Percentiles rank a stretch among this genome's conserved stretches.
phyloP scores from a whole-genome alignment of 2,113 vertebrate species.

The Phocoena phocoena region DNA sequence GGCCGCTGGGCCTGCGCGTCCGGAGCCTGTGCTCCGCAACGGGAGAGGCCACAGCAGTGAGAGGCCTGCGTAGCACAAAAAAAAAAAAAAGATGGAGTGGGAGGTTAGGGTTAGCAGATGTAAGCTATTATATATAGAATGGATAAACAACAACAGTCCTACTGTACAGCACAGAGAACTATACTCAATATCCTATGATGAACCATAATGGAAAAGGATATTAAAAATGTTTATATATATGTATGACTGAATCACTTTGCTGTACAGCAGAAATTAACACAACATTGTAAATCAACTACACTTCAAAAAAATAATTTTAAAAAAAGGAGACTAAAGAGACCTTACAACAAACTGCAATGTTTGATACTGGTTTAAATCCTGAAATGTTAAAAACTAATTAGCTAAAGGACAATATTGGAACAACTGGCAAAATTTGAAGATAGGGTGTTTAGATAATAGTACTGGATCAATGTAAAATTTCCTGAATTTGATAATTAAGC shows the following conservation, averaged over 20 bases:
- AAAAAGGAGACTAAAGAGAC: neutral
- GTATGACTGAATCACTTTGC: neutral
- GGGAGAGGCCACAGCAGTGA: too few relatives aligned
- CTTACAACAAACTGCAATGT: neutral
- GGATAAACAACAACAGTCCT: neutral
- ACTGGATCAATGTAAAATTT: neutral
- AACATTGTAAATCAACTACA: neutral
- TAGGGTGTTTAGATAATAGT: neutral
- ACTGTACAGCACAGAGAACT: neutral
- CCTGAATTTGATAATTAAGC: neutral
- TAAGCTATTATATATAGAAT: neutral
- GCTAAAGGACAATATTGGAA: neutral
- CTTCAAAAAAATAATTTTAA: neutral
- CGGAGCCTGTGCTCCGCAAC: too few relatives aligned
- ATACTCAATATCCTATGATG: neutral
- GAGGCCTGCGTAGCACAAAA: too few relatives aligned
- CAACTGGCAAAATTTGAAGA: neutral
- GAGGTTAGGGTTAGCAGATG: neutral
- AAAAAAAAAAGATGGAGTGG: neutral
- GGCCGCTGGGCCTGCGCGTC: too few relatives aligned
- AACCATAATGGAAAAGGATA: neutral
- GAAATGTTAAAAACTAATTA: neutral
- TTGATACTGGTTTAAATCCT: neutral
- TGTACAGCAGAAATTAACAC: neutral
- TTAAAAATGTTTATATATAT: neutral